Base-by-base conservation (phyloP, 2,113 vertebrate species). In the Rhabdomys dilectus region DNA sequence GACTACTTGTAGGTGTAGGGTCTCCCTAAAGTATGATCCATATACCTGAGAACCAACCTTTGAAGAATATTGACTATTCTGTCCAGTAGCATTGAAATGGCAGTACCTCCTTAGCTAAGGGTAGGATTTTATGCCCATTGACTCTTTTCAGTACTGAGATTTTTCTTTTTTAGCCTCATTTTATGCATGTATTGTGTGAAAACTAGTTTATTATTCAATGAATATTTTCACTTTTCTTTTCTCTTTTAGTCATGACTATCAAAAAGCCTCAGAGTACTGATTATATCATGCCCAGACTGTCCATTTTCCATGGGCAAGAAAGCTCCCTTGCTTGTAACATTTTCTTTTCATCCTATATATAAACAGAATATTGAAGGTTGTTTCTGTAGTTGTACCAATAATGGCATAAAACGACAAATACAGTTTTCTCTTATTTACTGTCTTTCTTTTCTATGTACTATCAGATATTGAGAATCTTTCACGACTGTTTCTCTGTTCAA, bases 351-450 rank as follows among this genome's bases (percentile, higher is more conserved):
- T 87, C 8, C 19, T 56, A 66, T 73, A n/a, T 81, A 91, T 92
- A 92, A 96, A 90, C 64, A 94, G 76, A 92, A 60, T 85, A 80
- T 39, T 48, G 82, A 19, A 93, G 19, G 4, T 95, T 3, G 29
- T 81, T 96, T 92, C 24, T 95, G 53, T 87, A 91, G 92, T 80
- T 84, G 48, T 88, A 24, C 31, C 45, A 91, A 56, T 39, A 16
- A 11, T 85, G 62, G 34, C n/a, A 80, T 80, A 68, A 75, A 96
- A 85, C 24, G 51, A 81, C 39, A 92, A 91, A 58, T 13, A 60
- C 4, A 39, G 75, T 13, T 91, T 70, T 86, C 13, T 19, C 51
- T 89, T 72, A 9, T 70, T 88, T 70, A 70, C 42, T 45, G 0
- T 80, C 17, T 66, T 85, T 93, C 45, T 7, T 94, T 94, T 77